These are phyloP conservation scores for Planococcus citri DNA, from an alignment of 1,140 invertebrate species.

Conservation along the genomic window DNA sequence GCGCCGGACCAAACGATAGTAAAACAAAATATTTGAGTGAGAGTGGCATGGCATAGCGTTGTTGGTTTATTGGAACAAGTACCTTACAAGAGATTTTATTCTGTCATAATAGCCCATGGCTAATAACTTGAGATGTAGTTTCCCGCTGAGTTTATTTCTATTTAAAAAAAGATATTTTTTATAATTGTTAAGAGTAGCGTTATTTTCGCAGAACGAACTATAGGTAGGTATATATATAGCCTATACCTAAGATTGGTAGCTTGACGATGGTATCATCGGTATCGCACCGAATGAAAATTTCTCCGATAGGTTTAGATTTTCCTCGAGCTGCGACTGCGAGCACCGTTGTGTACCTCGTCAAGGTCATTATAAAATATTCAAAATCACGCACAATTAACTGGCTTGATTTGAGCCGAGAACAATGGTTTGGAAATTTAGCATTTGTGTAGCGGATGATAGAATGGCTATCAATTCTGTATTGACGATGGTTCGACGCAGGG, in stretches of 20 bases:
- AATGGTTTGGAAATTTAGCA: conserved; percentile 2
- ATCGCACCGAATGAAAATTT: no score
- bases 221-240: no score
- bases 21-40: conserved; percentile 4
- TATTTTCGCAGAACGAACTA: conserved; percentile 1
- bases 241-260: no score
- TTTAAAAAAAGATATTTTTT: conserved; percentile 4
- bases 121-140: background rate
- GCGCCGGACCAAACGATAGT: background rate
- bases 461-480: background rate
- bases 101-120: conserved; percentile 6
- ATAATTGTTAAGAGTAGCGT: background rate
- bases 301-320: background rate
- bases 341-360: background rate
- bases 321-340: background rate
- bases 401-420: background rate
- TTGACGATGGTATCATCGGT: background rate
- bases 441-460: background rate
- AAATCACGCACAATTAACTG: conserved; percentile 14
- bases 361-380: conserved; percentile 16
- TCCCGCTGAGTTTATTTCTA: conserved; percentile 10
- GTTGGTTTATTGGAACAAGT: conserved; percentile 17
- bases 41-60: background rate
- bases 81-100: no score
- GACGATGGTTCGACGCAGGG: background rate